A percentile compares a stretch with the other conserved stretches of the same genome.
Evolutionary conservation across 2,797 vertebrate genomes (phyloP).

Genomic region (Furcifer pardalis): DNA sequence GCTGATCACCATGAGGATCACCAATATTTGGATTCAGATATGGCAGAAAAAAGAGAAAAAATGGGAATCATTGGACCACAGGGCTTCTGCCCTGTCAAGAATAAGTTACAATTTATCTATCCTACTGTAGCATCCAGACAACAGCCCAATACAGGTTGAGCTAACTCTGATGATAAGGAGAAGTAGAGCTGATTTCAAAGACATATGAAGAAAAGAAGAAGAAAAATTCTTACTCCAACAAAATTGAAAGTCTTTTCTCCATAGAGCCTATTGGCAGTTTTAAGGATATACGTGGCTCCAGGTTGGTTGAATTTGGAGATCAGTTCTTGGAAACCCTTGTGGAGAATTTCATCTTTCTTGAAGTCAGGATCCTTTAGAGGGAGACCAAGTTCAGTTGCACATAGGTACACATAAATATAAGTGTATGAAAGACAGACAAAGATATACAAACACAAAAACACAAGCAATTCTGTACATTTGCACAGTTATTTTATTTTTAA

Average conservation of each 20-base stretch:
- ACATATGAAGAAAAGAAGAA: too few species aligned
- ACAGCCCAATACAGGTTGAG: too few species aligned
- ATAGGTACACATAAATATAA: not conserved
- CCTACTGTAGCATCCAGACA: too few species aligned
- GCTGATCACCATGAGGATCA: too few species aligned
- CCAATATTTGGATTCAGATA: too few species aligned
- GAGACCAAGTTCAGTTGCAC: not conserved
- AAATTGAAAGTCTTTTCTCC: conserved; percentile 63
- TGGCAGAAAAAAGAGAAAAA: too few species aligned
- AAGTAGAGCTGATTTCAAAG: too few species aligned
- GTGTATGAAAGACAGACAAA: not conserved
- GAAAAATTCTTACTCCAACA: conserved; percentile 28
- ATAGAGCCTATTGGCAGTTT: conserved; percentile 72
- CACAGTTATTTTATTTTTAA: too few species aligned
- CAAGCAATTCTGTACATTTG: not conserved
- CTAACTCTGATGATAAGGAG: too few species aligned
- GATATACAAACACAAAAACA: not conserved
- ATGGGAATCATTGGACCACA: too few species aligned
- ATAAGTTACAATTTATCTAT: too few species aligned
- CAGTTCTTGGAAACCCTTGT: conserved; percentile 63
- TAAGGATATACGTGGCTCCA: conserved; percentile 60
- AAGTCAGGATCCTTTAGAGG: conserved; percentile 45
- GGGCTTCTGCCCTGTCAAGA: too few species aligned
- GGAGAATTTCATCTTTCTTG: conserved; percentile 52
- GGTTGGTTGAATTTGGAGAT: conserved; percentile 64